These are phyloP conservation scores for Sylvietta virens DNA, from an alignment of 2,113 vertebrate genomes.

Conservation along the genomic window DNA sequence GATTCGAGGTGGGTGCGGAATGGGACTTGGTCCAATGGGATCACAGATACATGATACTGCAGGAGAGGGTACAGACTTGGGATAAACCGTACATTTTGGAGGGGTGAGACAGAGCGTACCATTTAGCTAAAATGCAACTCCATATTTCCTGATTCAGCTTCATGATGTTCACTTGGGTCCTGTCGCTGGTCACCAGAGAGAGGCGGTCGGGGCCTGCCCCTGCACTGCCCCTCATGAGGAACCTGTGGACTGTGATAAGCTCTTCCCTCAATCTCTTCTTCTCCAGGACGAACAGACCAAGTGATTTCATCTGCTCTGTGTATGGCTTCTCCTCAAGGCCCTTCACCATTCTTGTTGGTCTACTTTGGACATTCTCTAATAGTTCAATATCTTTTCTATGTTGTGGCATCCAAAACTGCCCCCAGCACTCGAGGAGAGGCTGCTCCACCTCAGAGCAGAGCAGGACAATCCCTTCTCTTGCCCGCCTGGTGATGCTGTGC, in stretches of 20 bases:
- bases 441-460: accelerated
- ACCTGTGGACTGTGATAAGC: background rate
- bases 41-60: no score
- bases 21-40: no score
- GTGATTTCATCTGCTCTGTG: background rate
- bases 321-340: background rate
- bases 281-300: background rate
- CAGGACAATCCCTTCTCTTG: background rate
- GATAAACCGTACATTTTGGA: no score
- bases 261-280: background rate
- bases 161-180: background rate
- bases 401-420: accelerated
- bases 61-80: no score
- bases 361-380: background rate
- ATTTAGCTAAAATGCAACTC: no score
- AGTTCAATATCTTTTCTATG: no score
- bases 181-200: background rate
- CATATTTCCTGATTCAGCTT: background rate
- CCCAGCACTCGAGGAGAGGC: background rate
- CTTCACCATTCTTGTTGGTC: background rate
- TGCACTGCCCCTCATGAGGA: background rate
- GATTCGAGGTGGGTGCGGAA: no score
- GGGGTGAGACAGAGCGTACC: no score
- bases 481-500: accelerated
- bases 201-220: background rate